These are phyloP conservation scores for Camponotus fellah DNA, from an alignment of 2,888 invertebrate genomes.

Conservation along the genomic window DNA sequence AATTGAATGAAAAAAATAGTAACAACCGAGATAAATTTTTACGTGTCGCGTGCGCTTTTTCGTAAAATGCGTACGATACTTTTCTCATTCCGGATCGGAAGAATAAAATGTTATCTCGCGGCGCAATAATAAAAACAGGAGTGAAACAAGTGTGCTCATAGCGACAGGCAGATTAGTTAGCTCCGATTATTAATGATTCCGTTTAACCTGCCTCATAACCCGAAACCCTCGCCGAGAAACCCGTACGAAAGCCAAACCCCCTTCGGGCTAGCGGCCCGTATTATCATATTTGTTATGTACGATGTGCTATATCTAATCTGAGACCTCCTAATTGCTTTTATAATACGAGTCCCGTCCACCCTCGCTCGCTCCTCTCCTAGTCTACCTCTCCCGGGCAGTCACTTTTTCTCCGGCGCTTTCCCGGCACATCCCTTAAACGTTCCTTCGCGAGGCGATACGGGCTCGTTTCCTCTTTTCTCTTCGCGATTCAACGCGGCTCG, in stretches of 20 bases:
- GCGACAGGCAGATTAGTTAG: conserved; percentile 89
- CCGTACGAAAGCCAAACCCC: conserved; percentile 76
- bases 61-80: background rate
- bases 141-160: conserved; percentile 79
- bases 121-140: conserved; percentile 75
- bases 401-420: conserved; percentile 44
- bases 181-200: conserved; percentile 89
- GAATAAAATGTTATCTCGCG: conserved; percentile 76
- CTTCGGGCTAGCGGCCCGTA: conserved; percentile 81
- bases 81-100: conserved; percentile 45
- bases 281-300: conserved; percentile 86
- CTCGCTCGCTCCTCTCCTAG: background rate
- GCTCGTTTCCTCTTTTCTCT: conserved; percentile 30
- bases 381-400: conserved; percentile 11
- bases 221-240: conserved; percentile 76
- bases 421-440: conserved; percentile 62
- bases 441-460: conserved; percentile 47
- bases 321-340: conserved; percentile 85
- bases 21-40: background rate
- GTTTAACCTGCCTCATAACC: conserved; percentile 88
- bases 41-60: conserved; percentile 11
- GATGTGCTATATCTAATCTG: conserved; percentile 85
- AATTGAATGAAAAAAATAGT: background rate
- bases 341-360: conserved; percentile 76
- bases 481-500: conserved; percentile 18